Base-by-base conservation (phyloP, 2,797 vertebrate genomes). In the Ataeniobius toweri region DNA sequence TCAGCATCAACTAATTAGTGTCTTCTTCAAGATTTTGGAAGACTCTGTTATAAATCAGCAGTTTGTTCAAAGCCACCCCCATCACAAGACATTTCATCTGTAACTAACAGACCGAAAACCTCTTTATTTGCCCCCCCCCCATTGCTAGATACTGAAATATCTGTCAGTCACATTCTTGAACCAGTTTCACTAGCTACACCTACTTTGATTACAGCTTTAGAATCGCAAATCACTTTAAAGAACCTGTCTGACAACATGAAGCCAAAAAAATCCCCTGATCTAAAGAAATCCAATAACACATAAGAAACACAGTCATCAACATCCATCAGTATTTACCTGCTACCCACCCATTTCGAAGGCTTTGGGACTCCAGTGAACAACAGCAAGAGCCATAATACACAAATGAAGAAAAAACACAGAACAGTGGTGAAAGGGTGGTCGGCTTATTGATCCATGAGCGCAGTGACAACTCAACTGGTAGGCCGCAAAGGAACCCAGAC, bases 11-110 rank as follows among this genome's bases (percentile, higher is more conserved):
- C 63, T 61, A 74, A 80, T 58, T 63, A 12, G 51, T 36, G 36
- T 82, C 41, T 77, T 82, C 71, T 78, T 24, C 44, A 31, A 71
- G 24, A 53, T 83, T 53, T 78, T 69, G 31, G 39, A 48, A 72
- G 51, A 56, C 53, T 48, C 39, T 41, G 24, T 6, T 58, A 22
- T 20, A 24, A 24, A 39, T 75, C 7, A 61, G 14, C 53, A 46
- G 1, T 26, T 76, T 58, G 44, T 51, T 71, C 6, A 80, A 6
- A 67, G 28, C 10, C 4, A 20, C 26, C 22, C 9, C n/a, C 9
- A 18, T 44, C 28, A 44, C 41, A 74, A 24, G 26, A 31, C 3
- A 22, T 28, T n/a, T 56, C 22, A n/a, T 56, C 31, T 12, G 10
- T 3, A 18, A 63, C 59, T 36, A 20, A 63, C 14, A 26, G 13